Conservation (phyloP, 2,113 vertebrate species). For the Marcusenius ussheri region DNA sequence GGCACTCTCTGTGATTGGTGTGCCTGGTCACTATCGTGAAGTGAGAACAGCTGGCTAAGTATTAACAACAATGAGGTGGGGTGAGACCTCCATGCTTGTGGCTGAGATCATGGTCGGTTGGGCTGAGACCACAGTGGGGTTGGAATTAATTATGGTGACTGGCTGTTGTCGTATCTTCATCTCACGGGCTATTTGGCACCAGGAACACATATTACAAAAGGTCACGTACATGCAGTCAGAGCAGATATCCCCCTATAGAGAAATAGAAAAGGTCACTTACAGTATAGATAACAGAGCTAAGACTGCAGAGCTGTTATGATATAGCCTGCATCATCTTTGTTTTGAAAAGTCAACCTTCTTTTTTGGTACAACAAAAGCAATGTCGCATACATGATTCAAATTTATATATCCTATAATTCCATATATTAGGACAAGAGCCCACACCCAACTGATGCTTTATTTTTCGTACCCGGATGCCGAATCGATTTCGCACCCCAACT, state of each 20-base stretch:
- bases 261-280: background rate
- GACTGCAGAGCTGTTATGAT: background rate
- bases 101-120: background rate
- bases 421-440: background rate
- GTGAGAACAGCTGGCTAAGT: background rate
- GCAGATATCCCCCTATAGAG: conserved; percentile 30
- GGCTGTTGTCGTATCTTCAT: conserved; percentile 28
- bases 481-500: conserved; percentile 9
- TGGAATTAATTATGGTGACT: background rate
- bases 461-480: conserved; percentile 24
- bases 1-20: background rate
- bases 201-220: conserved; percentile 33
- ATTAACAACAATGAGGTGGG: too few species aligned
- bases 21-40: background rate
- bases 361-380: background rate
- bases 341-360: background rate
- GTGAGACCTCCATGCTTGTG: background rate
- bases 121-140: background rate
- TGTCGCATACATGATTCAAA: background rate
- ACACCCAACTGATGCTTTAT: background rate
- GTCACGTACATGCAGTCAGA: conserved; percentile 34
- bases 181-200: conserved; percentile 42
- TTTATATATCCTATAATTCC: background rate
- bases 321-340: background rate
- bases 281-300: background rate